Base-by-base conservation (phyloP, 2,113 vertebrate species). In the Lampris megalopsis region DNA sequence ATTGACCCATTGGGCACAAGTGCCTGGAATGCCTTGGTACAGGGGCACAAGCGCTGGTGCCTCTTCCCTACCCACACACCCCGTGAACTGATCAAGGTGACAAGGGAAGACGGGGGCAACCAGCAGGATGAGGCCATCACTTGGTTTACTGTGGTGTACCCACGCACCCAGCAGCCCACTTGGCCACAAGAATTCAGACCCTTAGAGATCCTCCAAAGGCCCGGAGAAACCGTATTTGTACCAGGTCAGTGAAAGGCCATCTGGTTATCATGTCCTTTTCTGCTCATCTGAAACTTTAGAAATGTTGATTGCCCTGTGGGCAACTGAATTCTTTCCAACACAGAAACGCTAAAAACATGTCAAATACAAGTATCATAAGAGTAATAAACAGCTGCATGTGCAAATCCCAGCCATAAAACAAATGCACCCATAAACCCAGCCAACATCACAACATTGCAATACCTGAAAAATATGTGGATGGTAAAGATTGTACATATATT, bases 61-160 rank as follows among this genome's bases (percentile, higher is more conserved):
- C 93, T 99, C 41, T 99, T 99, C 80, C 98, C 98, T 4, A 99
- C 98, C 47, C 97, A 96, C 92, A 98, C 97, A 0, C 98, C 98
- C 43, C 92, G 98, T 1, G 98, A 99, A 79, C 95, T 99, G 67
- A 99, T 99, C 93, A 99, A 99, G 79, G 97, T 99, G 89, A 97
- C 95, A 0, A 88, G 97, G 1, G 98, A 99, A 1, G 98, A 98
- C n/a, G 98, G 98, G 0, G 98, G 98, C 3, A 99, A 96, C 88
- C 98, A 99, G 92, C 98, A 99, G 91, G 98, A 99, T 0, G 98
- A 99, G 86, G 98, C 98, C 2, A 97, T 99, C 86, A 99, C 98
- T 66, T 99, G 98, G 98, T 99, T 99, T 92, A 97, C 75, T 0
- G 91, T 97, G 74, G 95, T 99, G 41, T 97, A 98, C 3, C 98